Conservation (phyloP, 2,113 vertebrate species). For the Tinamus guttatus region DNA sequence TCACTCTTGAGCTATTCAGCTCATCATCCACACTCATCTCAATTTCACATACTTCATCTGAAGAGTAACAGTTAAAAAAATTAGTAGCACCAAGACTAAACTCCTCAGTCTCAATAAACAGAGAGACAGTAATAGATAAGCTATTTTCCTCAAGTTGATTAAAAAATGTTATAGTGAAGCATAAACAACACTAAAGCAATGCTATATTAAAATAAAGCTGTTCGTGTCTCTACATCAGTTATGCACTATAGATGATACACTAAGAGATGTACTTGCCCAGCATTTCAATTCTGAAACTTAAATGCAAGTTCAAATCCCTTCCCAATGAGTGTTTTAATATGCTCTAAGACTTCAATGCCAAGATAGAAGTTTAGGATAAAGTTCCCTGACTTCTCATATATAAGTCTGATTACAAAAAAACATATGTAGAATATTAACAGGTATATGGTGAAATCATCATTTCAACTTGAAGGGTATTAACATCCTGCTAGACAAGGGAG, state of each 20-base stretch:
- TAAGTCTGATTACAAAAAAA: background rate
- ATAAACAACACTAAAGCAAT: background rate
- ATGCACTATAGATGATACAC: background rate
- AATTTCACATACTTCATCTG: constrained; percentile 71
- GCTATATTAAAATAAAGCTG: too few relatives aligned
- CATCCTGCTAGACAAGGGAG: background rate
- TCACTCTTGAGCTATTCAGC: constrained; percentile 89
- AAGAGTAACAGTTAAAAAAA: constrained; percentile 10
- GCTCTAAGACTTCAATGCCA: background rate
- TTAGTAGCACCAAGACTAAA: background rate
- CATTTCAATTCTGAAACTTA: background rate
- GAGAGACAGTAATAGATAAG: background rate
- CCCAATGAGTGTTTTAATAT: background rate
- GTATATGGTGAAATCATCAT: background rate
- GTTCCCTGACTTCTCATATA: background rate
- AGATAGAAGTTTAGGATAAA: background rate
- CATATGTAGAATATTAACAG: background rate
- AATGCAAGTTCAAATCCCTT: background rate
- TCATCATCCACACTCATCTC: constrained; percentile 79
- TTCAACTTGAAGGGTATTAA: background rate
- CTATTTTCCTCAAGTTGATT: background rate
- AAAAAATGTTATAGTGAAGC: background rate
- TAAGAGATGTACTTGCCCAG: background rate
- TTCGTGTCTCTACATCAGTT: too few relatives aligned
- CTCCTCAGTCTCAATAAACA: background rate